Base-by-base conservation (phyloP, 2,888 invertebrate species). In the Ctenicera cuprea region DNA sequence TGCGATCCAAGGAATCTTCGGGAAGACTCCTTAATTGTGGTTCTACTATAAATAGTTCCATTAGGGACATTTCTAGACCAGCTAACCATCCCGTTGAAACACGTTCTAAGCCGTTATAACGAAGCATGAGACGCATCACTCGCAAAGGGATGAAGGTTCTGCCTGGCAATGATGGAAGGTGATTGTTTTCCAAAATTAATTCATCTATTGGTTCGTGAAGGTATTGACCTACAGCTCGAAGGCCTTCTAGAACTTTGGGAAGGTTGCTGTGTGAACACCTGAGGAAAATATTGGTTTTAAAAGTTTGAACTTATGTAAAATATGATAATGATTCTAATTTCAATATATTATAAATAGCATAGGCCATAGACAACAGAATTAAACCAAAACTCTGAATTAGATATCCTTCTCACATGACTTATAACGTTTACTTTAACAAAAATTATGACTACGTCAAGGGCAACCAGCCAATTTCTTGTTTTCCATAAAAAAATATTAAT, bases 251-350 rank as follows among this genome's bases (percentile, higher is more conserved):
- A 14, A 95, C 94, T 84, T 92, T 92, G 4, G 93, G 91, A 70
- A 96, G 87, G 83, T 95, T 95, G 88, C 95, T 95, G 88, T 96
- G 95, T n/a, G 96, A 95, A 85, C 96, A 96, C 96, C 96, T 96
- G 86, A 20, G 11, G 12, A 50, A 3, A 88, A n/a, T n/a, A n/a
- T n/a, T n/a, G n/a, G n/a, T n/a, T n/a, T n/a, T n/a, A 87, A 22
- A 4, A 14, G 5, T 33, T 5, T 33, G 48, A 66, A 26, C 12
- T 45, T 45, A 12, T 1, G 1, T 52, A 20, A 22, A 26, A 26
- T 26, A 26, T 26, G 3, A 26, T 26, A 26, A 26, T 26, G 5
- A 3, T 5, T 26, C 26, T 26, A 26, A 26, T 26, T 26, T 26
- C 5, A 26, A 5, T 26, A 26, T 26, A 3, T 26, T n/a, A n/a